Conservation (phyloP, 2,888 invertebrate genomes). For the Odontocolon sp. region DNA sequence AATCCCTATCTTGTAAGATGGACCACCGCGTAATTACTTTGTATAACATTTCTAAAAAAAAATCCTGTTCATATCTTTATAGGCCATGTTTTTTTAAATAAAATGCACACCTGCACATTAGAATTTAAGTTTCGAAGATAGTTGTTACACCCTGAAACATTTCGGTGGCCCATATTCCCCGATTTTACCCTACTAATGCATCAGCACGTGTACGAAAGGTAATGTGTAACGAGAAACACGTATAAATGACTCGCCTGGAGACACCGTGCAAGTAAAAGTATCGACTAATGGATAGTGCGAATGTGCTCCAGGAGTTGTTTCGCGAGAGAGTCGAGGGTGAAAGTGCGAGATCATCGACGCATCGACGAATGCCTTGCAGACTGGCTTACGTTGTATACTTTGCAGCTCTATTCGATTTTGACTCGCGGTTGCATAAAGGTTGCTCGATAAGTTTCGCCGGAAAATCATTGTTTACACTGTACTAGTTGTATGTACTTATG, state of each 20-base stretch:
- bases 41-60: no score
- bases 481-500: no score
- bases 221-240: conserved; percentile 16
- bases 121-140: no score
- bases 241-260: conserved; percentile 6
- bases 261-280: conserved; percentile 24
- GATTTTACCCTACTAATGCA: background rate
- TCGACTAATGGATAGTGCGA: conserved; percentile 23
- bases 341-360: conserved; percentile 52
- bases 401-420: background rate
- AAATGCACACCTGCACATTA: no score
- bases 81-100: no score
- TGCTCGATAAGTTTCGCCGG: background rate
- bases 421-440: conserved; percentile 16
- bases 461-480: background rate
- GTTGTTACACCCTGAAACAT: no score
- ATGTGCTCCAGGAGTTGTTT: conserved; percentile 1
- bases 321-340: conserved; percentile 54
- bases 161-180: no score
- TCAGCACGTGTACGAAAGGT: background rate
- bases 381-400: no score
- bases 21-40: no score
- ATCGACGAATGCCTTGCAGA: no score
- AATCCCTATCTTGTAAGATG: no score
- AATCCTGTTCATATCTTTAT: no score